These are phyloP conservation scores for Pangasius djambal DNA, from an alignment of 2,797 vertebrate genomes.

Conservation along the genomic window DNA sequence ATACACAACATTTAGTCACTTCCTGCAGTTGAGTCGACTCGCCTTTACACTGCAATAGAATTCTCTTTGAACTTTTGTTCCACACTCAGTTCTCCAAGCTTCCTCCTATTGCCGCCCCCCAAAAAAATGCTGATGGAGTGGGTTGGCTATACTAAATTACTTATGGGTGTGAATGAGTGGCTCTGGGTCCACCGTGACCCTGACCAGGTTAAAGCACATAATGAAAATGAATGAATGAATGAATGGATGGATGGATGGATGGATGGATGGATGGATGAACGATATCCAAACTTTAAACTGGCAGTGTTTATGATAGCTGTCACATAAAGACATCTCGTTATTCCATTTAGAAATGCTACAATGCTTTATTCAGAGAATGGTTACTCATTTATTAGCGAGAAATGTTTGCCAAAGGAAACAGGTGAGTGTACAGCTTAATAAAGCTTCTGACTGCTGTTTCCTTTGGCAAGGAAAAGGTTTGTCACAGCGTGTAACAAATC, in stretches of 20 bases:
- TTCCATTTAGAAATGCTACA: neutral
- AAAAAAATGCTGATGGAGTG: too few species aligned
- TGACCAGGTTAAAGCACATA: neutral
- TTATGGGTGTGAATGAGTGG: too few species aligned
- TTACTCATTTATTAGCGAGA: constrained; percentile 25
- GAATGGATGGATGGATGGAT: too few species aligned
- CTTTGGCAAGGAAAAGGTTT: constrained; percentile 24
- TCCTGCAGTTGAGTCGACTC: too few species aligned
- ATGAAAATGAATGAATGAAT: neutral
- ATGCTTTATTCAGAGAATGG: neutral
- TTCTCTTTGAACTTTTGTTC: too few species aligned
- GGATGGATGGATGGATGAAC: too few species aligned
- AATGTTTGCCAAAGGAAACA: constrained; percentile 22
- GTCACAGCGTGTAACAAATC: constrained; percentile 13
- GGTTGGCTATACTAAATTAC: too few species aligned
- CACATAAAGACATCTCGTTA: too few species aligned
- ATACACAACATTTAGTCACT: too few species aligned
- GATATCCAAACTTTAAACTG: neutral
- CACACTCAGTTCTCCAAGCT: too few species aligned
- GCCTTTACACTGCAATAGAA: too few species aligned
- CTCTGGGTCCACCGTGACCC: neutral
- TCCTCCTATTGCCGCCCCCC: too few species aligned
- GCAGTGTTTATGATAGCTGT: neutral
- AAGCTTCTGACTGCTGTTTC: constrained; percentile 25
- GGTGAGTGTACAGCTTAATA: constrained; percentile 17